Evolutionary conservation across 2,888 invertebrate species (phyloP).

Genomic region (Micoletzkya japonica): DNA sequence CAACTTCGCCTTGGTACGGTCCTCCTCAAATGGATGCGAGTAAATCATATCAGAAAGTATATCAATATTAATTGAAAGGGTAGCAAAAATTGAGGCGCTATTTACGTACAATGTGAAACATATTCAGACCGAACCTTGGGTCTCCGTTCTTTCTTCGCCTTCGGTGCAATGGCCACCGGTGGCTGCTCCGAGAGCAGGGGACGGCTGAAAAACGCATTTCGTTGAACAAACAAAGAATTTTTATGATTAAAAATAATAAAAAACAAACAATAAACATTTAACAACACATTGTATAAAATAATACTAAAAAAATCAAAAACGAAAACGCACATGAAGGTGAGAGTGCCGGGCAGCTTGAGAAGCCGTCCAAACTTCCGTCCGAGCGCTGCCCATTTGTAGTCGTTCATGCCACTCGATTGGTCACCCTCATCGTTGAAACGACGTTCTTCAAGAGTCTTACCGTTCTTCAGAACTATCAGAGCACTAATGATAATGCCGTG

Average conservation of each 20-base stretch:
- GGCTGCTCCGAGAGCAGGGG: conserved; percentile 13
- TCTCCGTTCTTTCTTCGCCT: conserved; percentile 19
- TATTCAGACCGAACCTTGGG: conserved; percentile 13
- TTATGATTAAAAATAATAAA: too few species aligned
- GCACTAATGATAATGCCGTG: too few species aligned
- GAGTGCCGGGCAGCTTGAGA: conserved; percentile 15
- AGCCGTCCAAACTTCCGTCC: neutral
- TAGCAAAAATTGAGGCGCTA: too few species aligned
- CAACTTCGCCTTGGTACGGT: conserved; percentile 24
- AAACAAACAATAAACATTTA: too few species aligned
- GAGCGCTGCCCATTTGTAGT: conserved; percentile 10
- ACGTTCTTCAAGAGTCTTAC: too few species aligned
- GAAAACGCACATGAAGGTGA: conserved; percentile 6
- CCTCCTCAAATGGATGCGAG: neutral
- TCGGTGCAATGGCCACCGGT: conserved; percentile 8
- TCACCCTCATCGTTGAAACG: too few species aligned
- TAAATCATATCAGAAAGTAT: neutral
- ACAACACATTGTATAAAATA: too few species aligned
- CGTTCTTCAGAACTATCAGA: too few species aligned
- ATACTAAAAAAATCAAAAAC: too few species aligned
- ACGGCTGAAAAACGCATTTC: conserved; percentile 5
- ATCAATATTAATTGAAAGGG: neutral
- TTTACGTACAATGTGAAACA: too few species aligned
- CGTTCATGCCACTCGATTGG: too few species aligned
- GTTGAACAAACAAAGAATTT: neutral